These are phyloP conservation scores for Stictonetta naevosa DNA, from an alignment of 2,113 vertebrate species.

Conservation along the genomic window DNA sequence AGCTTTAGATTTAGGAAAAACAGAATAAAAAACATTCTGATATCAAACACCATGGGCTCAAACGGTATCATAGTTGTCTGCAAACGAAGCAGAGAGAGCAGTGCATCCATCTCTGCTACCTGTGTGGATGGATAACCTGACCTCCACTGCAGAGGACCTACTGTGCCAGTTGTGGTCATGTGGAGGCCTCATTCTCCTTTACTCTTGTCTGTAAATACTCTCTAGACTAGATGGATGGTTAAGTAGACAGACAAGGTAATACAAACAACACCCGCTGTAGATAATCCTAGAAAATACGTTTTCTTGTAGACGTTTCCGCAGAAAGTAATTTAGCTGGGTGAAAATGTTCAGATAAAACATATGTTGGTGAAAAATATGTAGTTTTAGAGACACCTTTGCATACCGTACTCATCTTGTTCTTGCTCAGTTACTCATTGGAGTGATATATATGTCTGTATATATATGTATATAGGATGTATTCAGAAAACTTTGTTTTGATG, in stretches of 20 bases:
- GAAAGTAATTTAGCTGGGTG: background rate
- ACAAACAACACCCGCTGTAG: background rate
- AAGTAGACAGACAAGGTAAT: background rate
- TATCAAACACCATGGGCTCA: background rate
- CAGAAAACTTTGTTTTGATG: background rate
- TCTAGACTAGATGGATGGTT: background rate
- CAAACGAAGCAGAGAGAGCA: background rate
- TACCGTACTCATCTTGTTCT: background rate
- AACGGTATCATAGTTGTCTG: background rate
- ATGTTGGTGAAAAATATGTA: background rate
- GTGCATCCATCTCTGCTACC: background rate
- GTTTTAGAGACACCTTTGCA: background rate
- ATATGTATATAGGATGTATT: background rate
- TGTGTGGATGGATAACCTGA: background rate
- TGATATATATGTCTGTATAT: background rate
- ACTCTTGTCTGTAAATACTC: background rate
- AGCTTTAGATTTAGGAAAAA: background rate
- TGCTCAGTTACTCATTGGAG: background rate
- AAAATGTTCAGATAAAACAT: background rate
- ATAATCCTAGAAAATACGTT: background rate
- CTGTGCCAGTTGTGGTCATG: background rate
- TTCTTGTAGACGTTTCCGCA: background rate
- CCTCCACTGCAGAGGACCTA: background rate
- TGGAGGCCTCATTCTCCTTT: background rate
- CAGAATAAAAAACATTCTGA: background rate